Evolutionary conservation across 1,140 invertebrate species (phyloP).

Genomic region (Telenomus remus): DNA sequence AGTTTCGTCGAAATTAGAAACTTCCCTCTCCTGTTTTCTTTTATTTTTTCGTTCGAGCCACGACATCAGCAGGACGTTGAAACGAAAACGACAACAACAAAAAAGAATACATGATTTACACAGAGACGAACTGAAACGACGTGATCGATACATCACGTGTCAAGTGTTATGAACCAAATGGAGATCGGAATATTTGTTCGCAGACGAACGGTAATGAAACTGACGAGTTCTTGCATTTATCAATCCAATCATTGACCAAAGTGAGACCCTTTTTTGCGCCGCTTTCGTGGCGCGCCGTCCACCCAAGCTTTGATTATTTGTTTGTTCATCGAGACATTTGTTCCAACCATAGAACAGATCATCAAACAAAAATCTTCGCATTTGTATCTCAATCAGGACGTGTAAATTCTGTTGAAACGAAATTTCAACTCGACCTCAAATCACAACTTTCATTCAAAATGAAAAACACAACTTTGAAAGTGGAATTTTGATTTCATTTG

Average conservation of each 20-base stretch:
- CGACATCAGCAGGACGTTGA: neutral
- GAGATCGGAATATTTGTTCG: slow-evolving; percentile 11
- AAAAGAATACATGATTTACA: neutral
- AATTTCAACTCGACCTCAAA: too few species aligned
- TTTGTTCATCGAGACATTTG: slow-evolving; percentile 2
- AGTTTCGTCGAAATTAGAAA: too few species aligned
- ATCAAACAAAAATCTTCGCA: too few species aligned
- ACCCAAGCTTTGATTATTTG: slow-evolving; percentile 25
- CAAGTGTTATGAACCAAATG: slow-evolving; percentile 7
- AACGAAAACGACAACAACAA: neutral
- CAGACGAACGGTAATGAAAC: neutral
- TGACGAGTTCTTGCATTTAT: slow-evolving; percentile 12
- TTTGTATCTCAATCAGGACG: too few species aligned
- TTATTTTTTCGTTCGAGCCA: too few species aligned
- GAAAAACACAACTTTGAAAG: too few species aligned
- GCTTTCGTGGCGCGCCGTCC: slow-evolving; percentile 18
- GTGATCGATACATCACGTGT: neutral
- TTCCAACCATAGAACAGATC: too few species aligned
- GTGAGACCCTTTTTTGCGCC: slow-evolving; percentile 14
- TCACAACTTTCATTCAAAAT: too few species aligned
- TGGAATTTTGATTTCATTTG: too few species aligned
- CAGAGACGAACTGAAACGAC: neutral
- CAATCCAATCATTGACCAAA: slow-evolving; percentile 17
- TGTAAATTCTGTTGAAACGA: too few species aligned
- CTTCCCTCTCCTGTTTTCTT: too few species aligned